Evolutionary conservation across 2,888 invertebrate species (phyloP), one percentile per base, ranked within the genome.

Genomic region (Scelioninae gen. 2): DNA sequence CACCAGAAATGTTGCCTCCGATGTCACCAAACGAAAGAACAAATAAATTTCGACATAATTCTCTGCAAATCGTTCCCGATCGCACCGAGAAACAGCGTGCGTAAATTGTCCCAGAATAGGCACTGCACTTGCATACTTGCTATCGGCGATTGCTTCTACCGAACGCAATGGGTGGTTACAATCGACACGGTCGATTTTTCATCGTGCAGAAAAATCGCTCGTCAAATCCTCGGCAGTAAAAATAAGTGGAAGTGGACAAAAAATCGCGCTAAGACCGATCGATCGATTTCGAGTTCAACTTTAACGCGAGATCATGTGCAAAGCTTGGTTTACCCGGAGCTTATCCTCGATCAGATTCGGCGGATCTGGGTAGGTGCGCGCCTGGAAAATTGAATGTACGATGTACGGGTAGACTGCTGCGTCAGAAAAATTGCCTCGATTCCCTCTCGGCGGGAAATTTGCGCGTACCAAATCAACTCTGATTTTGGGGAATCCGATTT

Each of bases 361-460:
- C 7, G 55, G 65, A 65, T 67, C 60, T 67, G 39, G 22, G 52
- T 11, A 61, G 64, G 46, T 52, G 61, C 43, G 46, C 61, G 43
- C 46, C 45, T 25, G 33, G 61, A 65, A 72, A 72, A 72, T 72
- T 72, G 72, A 72, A 65, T 58, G 55, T 60, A 64, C 71, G 57
- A 25, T 4, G 4, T 57, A 60, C 35, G 37, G 16, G 16, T 22
- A 52, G 50, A 69, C 46, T 69, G 31, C 58, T 25, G 19, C 41
- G 53, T 39, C 46, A 55, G 48, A 48, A 60, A 60, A 65, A 53
- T 61, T 55, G 41, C 43, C 16, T 33, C 60, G 31, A 43, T 58
- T 58, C 22, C 35, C 33, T 60, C 46, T 60, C 28, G 41, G 28
- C 45, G 53, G 28, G 46, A 53, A 60, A 69, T 69, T 60, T 60